Percentiles rank a stretch among this genome's conserved stretches.
Conservation (phyloP, 2,113 vertebrate genomes). For the Oryzias celebensis region DNA sequence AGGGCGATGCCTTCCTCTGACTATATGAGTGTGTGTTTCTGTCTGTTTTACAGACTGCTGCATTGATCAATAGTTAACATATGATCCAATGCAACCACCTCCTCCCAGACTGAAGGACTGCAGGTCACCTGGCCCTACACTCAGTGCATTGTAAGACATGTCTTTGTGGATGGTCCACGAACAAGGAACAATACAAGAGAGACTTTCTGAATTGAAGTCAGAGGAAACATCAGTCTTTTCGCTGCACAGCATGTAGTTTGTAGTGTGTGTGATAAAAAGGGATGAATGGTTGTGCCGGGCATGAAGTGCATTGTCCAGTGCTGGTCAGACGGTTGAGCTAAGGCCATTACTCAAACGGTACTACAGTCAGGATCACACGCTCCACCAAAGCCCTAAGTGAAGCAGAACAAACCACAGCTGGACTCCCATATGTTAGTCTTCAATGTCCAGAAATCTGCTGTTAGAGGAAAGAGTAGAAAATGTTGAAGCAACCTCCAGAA, state of each 20-base stretch:
- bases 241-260: background rate
- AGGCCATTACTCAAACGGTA: conserved; percentile 53
- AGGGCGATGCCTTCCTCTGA: background rate
- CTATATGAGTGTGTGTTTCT: too few species aligned
- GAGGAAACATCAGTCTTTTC: too few species aligned
- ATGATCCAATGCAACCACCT: conserved; percentile 61
- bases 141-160: conserved; percentile 7
- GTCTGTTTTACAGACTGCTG: conserved; percentile 11
- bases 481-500: too few species aligned
- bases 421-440: background rate
- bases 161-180: background rate
- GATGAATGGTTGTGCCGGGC: background rate
- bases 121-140: conserved; percentile 29
- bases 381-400: background rate
- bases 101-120: conserved; percentile 25
- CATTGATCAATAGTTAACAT: conserved; percentile 46
- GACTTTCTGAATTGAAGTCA: too few species aligned
- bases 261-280: background rate
- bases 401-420: background rate
- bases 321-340: conserved; percentile 38
- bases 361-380: conserved; percentile 30
- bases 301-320: conserved; percentile 32
- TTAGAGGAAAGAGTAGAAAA: too few species aligned
- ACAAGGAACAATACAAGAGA: background rate
- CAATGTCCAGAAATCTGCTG: too few species aligned